These are phyloP conservation scores for Saccopteryx bilineata DNA, from an alignment of 2,113 vertebrate species.

Conservation along the genomic window DNA sequence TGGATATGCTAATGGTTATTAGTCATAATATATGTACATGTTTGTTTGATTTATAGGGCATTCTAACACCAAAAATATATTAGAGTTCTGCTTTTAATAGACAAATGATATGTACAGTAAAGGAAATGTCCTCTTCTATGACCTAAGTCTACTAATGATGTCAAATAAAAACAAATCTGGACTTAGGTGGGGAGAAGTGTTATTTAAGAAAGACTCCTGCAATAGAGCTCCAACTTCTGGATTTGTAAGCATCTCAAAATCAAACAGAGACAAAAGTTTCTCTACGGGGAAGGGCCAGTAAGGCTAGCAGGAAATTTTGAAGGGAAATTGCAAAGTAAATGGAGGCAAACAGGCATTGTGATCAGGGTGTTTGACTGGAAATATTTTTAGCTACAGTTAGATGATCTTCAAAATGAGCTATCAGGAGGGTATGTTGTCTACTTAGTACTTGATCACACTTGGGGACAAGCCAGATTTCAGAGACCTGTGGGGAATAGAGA, in stretches of 20 bases:
- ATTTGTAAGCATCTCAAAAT: neutral
- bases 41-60: neutral
- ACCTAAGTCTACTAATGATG: neutral
- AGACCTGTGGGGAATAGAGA: neutral
- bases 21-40: neutral
- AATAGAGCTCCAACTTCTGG: neutral
- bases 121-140: neutral
- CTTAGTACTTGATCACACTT: neutral
- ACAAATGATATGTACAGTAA: neutral
- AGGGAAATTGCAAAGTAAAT: neutral
- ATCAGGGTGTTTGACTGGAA: neutral
- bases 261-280: neutral
- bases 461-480: neutral
- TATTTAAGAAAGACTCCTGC: neutral
- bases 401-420: neutral
- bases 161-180: constrained; percentile 6
- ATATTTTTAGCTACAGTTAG: neutral
- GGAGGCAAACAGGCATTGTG: neutral
- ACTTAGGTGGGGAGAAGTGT: neutral
- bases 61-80: neutral
- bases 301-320: neutral
- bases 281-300: neutral
- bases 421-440: neutral
- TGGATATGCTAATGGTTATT: neutral
- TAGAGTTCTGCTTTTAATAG: neutral